phyloP scores from a whole-genome alignment of 2,888 invertebrate species.

The Standfussiana lucernea region DNA sequence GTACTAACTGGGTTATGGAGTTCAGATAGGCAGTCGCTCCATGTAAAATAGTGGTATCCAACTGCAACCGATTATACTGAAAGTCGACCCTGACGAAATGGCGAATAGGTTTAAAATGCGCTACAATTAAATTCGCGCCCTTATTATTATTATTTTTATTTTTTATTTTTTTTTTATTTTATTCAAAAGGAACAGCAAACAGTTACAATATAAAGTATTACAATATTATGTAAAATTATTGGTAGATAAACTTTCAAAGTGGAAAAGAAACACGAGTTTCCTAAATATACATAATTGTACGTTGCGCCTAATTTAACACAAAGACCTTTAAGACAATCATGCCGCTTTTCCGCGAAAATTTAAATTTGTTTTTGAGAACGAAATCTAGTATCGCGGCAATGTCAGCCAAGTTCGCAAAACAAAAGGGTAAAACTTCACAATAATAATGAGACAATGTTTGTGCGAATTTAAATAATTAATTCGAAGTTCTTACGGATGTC shows the following conservation, averaged over 20 bases:
- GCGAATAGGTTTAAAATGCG: too few relatives aligned
- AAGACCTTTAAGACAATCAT: not conserved
- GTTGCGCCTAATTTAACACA: not conserved
- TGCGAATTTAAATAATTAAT: not conserved
- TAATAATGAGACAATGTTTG: too few relatives aligned
- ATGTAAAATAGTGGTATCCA: too few relatives aligned
- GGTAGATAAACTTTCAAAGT: not conserved
- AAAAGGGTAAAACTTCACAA: not conserved
- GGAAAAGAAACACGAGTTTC: not conserved
- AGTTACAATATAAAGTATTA: too few relatives aligned
- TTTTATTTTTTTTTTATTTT: too few relatives aligned
- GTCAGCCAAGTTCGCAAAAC: not conserved
- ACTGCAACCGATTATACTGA: too few relatives aligned
- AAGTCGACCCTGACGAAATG: too few relatives aligned
- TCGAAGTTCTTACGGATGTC: not conserved
- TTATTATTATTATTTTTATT: too few relatives aligned
- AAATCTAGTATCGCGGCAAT: not conserved
- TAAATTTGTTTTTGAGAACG: not conserved
- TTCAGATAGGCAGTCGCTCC: too few relatives aligned
- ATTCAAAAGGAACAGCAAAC: too few relatives aligned
- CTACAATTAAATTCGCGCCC: too few relatives aligned
- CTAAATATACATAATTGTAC: not conserved
- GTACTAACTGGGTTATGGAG: too few relatives aligned
- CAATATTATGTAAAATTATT: not conserved
- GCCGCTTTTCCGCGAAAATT: not conserved